These are phyloP conservation scores for Nipponia nippon DNA, from an alignment of 2,113 vertebrate genomes.

Conservation along the genomic window DNA sequence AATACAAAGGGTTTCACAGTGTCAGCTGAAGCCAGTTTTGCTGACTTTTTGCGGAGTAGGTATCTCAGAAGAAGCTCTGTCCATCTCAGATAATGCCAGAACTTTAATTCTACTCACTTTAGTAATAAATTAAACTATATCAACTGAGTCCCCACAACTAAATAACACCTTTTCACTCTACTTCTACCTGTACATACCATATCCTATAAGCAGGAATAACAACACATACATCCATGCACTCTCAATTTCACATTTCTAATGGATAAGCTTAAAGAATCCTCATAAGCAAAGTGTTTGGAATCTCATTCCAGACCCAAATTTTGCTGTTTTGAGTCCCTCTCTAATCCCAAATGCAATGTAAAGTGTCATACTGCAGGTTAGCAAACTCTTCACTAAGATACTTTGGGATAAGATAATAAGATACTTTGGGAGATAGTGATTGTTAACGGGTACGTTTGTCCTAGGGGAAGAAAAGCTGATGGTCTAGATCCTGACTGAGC, in stretches of 20 bases:
- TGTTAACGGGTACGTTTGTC: not conserved
- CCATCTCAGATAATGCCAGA: not conserved
- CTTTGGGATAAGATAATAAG: not conserved
- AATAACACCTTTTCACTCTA: not conserved
- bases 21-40: not conserved
- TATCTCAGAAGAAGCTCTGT: not conserved
- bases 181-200: not conserved
- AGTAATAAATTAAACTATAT: not conserved
- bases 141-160: not conserved
- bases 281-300: not conserved
- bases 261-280: not conserved
- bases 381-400: not conserved
- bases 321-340: not conserved
- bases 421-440: not conserved
- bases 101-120: not conserved
- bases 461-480: not conserved
- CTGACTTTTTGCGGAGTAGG: not conserved
- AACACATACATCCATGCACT: not conserved
- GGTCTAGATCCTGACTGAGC: not conserved
- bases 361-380: not conserved
- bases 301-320: not conserved
- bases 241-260: not conserved
- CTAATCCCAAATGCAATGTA: not conserved
- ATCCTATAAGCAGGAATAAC: not conserved
- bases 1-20: not conserved